phyloP scores from a whole-genome alignment of 2,113 vertebrate species.

The Eulemur macaco region DNA sequence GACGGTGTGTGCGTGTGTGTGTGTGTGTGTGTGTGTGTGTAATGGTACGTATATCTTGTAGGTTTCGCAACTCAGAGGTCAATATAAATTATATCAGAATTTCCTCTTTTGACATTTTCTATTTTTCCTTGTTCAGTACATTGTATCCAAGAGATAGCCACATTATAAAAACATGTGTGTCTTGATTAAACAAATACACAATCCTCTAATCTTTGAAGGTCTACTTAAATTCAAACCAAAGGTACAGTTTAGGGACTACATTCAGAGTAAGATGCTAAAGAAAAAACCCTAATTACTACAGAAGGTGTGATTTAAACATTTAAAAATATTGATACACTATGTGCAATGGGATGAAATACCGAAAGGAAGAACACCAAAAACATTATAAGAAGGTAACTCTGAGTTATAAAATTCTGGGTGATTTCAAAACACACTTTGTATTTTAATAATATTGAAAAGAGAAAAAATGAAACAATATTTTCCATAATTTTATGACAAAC shows the following conservation, averaged over 20 bases:
- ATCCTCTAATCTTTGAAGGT: neutral
- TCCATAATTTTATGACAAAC: neutral
- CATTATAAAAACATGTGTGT: neutral
- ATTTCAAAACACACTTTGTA: slow-evolving; percentile 22
- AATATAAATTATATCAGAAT: neutral
- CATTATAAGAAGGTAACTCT: neutral
- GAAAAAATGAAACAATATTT: neutral
- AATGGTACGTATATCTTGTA: neutral
- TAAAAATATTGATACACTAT: neutral
- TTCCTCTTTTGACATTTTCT: neutral
- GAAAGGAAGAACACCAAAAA: neutral
- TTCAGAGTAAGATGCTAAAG: slow-evolving; percentile 4
- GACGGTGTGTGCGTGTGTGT: neutral
- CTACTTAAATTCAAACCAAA: neutral
- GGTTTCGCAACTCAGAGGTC: neutral
- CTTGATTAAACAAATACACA: slow-evolving; percentile 26
- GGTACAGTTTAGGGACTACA: neutral
- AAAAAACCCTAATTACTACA: neutral
- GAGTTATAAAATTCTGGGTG: neutral
- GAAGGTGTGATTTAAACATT: neutral
- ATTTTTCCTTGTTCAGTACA: neutral
- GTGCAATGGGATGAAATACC: neutral
- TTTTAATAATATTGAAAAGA: neutral
- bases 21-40: neutral
- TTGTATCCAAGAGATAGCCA: neutral